Conservation (phyloP, 2,888 invertebrate genomes). For the Gastracanthus pulcherrimus region DNA sequence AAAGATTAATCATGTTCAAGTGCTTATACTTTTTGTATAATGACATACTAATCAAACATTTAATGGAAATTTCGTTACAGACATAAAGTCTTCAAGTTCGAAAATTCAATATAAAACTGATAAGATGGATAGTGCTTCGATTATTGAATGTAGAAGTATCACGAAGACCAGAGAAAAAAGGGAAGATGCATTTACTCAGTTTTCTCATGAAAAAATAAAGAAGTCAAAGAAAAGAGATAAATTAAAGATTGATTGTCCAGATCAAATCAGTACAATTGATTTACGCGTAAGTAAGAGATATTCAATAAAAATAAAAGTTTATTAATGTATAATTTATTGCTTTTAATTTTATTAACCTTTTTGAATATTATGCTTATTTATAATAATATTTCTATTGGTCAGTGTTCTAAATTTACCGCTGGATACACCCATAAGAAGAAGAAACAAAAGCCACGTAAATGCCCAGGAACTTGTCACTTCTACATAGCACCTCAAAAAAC, state of each 20-base stretch:
- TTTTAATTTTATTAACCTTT: too few species aligned
- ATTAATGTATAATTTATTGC: too few species aligned
- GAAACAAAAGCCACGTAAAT: neutral
- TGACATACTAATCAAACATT: too few species aligned
- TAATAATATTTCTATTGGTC: neutral
- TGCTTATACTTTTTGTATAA: too few species aligned
- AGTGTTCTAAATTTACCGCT: neutral
- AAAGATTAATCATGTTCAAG: too few species aligned
- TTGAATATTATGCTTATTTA: neutral
- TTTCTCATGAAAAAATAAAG: neutral
- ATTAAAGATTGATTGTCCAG: neutral
- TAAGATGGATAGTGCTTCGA: too few species aligned
- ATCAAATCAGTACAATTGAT: constrained; percentile 19
- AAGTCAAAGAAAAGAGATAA: neutral
- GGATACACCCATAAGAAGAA: neutral
- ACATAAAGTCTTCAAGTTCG: too few species aligned
- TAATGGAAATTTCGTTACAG: too few species aligned
- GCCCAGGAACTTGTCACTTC: constrained; percentile 5
- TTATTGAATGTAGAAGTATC: too few species aligned
- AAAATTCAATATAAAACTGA: too few species aligned
- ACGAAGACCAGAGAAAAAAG: neutral
- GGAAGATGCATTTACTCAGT: neutral
- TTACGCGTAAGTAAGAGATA: constrained; percentile 22
- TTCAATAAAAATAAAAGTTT: too few species aligned
- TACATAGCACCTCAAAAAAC: neutral